A percentile compares a stretch with the other conserved stretches of the same genome.
Evolutionary conservation across 2,797 vertebrate species (phyloP).

Genomic region (Pempheris klunzingeri): DNA sequence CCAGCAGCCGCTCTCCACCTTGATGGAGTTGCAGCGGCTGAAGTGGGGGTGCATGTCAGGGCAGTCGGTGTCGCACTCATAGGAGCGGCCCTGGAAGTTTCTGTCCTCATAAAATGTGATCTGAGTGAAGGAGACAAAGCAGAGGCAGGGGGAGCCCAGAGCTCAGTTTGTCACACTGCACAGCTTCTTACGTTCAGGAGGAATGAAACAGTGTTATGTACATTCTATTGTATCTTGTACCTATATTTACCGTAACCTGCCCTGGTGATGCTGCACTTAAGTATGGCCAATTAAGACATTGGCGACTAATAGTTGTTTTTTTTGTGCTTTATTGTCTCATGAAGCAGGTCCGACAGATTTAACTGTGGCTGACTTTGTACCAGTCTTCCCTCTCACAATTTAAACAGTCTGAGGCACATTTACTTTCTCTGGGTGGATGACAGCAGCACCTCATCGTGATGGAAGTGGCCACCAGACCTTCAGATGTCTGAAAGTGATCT

Average conservation of each 20-base stretch:
- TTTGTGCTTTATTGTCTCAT: background rate
- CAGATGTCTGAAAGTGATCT: too few species aligned
- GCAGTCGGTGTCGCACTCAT: constrained; percentile 80
- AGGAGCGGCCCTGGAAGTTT: constrained; percentile 81
- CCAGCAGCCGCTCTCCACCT: constrained; percentile 83
- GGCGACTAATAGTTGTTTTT: too few species aligned
- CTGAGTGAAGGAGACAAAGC: constrained; percentile 48
- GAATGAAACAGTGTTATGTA: too few species aligned
- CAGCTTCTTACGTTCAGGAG: too few species aligned
- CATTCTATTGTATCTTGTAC: too few species aligned
- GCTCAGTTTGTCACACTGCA: background rate
- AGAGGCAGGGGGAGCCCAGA: background rate
- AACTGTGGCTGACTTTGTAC: background rate
- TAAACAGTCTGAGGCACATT: background rate
- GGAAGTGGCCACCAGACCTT: background rate
- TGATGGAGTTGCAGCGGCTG: constrained; percentile 82
- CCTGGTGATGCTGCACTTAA: background rate
- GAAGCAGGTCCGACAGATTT: background rate
- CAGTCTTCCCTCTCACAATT: background rate
- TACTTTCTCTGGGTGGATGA: background rate
- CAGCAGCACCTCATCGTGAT: background rate
- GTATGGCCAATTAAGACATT: background rate
- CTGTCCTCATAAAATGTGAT: constrained; percentile 81
- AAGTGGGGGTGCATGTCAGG: constrained; percentile 82
- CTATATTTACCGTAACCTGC: too few species aligned